phyloP scores from a whole-genome alignment of 2,888 invertebrate species.

The Sarcophaga carnaria region DNA sequence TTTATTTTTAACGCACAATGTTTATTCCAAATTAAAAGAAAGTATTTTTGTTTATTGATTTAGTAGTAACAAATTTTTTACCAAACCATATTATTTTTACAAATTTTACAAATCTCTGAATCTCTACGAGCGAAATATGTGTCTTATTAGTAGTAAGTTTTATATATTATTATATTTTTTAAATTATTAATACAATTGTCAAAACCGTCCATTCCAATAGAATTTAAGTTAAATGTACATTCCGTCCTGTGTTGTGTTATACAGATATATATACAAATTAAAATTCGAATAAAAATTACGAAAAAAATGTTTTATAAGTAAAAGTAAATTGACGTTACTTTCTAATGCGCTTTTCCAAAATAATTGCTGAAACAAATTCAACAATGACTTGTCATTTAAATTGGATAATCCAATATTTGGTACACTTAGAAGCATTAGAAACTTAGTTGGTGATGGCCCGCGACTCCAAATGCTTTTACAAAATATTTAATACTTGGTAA shows the following conservation, averaged over 20 bases:
- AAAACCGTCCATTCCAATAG: slow-evolving; percentile 27
- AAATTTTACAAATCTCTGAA: slow-evolving; percentile 25
- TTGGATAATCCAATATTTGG: no score
- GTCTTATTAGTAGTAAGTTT: slow-evolving; percentile 51
- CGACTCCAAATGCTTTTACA: no score
- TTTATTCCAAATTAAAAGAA: neutral
- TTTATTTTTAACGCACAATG: slow-evolving; percentile 30
- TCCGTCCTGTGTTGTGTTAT: slow-evolving; percentile 51
- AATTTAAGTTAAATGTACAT: slow-evolving; percentile 39
- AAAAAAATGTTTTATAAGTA: no score
- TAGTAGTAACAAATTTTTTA: slow-evolving; percentile 19
- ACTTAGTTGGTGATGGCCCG: no score
- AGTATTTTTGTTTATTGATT: neutral
- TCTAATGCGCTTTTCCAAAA: no score
- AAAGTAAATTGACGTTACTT: no score
- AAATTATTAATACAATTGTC: slow-evolving; percentile 20
- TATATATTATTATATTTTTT: neutral
- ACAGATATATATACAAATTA: neutral
- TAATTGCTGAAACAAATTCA: no score
- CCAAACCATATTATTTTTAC: slow-evolving; percentile 5
- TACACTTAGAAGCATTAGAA: no score
- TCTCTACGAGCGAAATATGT: slow-evolving; percentile 34
- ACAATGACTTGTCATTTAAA: no score
- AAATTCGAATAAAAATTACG: neutral
- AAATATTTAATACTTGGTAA: no score